Evolutionary conservation across 2,888 invertebrate genomes (phyloP), one percentile per base, ranked within the genome.

Genomic region (Agrotis segetum): DNA sequence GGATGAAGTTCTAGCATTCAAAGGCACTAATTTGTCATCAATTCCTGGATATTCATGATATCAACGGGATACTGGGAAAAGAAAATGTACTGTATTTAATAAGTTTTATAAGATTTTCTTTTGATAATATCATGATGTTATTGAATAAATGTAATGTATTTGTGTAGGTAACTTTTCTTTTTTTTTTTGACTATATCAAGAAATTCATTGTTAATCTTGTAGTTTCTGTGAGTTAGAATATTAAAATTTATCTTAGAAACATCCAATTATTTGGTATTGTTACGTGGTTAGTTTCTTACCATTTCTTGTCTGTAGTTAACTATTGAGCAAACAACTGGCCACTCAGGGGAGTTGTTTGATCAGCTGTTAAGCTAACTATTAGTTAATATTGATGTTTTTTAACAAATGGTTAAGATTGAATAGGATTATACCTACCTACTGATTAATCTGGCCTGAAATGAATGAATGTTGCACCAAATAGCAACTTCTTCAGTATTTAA

Each of bases 21-120:
- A 89, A 63, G 96, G 96, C 13, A 88, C 93, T 2, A 96, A 96
- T 87, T 87, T 95, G 53, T 88, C 88, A 40, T 81, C 84, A 49
- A 81, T 96, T 50, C 75, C 89, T 55, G 96, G 96, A 24, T 96
- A 96, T 87, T 85, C 77, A 61, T 83, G 78, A 63, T 34, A 34
- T 34, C n/a, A 29, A 56, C 1, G 0, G 13, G 2, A n/a, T 72
- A 53, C 16, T 50, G 19, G 3, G 1, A 16, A 60, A 9, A 24
- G 0, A 0, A n/a, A 71, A 59, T 64, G 4, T 14, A 16, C 5
- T 53, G 49, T 68, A 50, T 52, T 59, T 1, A 17, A 65, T 14
- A 34, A 58, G 11, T 55, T 62, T 56, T 44, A n/a, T 13, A 11
- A 19, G 1, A n/a, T 55, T 7, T 52, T 21, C 1, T 58, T 47